Evolutionary conservation across 2,113 vertebrate genomes (phyloP).

Genomic region (Strigops habroptila): DNA sequence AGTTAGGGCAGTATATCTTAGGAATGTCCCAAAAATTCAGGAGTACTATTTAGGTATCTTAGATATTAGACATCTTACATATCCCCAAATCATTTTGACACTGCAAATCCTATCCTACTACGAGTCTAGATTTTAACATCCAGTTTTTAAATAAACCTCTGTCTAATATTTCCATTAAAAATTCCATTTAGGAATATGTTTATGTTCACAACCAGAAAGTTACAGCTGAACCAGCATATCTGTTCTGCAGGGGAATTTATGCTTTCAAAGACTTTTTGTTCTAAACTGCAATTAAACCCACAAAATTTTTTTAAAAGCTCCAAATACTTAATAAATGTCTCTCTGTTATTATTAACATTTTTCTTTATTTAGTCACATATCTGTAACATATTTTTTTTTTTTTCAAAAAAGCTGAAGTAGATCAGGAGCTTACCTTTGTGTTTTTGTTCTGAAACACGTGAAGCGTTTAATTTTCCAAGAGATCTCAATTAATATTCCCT

Average conservation of each 20-base stretch:
- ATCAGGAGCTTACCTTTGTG: not conserved
- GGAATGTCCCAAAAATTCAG: not conserved
- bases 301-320: not conserved
- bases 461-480: not conserved
- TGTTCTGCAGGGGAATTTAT: not conserved
- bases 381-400: not conserved
- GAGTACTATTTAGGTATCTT: not conserved
- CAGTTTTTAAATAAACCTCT: not conserved
- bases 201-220: not conserved
- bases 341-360: not conserved
- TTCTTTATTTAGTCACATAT: not conserved
- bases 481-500: not conserved
- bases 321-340: not conserved
- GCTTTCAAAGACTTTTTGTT: not conserved
- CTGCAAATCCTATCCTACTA: not conserved
- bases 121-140: not conserved
- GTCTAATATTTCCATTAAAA: not conserved
- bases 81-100: not conserved
- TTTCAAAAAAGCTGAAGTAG: not conserved
- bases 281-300: not conserved
- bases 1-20: not conserved
- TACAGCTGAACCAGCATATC: not conserved
- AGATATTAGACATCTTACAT: not conserved
- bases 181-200: not conserved
- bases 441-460: not conserved